These are phyloP conservation scores for Pipistrellus kuhlii DNA, from an alignment of 2,797 vertebrate genomes.

Conservation along the genomic window DNA sequence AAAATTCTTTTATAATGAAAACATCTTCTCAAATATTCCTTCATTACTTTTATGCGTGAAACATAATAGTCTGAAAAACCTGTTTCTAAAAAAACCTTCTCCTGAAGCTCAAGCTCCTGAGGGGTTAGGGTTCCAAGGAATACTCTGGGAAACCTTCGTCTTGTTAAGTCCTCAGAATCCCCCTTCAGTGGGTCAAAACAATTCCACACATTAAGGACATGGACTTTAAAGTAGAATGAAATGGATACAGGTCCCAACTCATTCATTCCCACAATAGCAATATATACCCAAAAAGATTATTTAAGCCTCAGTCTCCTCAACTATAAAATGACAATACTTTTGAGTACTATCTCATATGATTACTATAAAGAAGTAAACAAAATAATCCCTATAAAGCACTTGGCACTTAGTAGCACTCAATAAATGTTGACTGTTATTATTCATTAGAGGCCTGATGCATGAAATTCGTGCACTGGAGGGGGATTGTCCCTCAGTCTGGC, in stretches of 20 bases:
- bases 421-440: not conserved
- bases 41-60: not conserved
- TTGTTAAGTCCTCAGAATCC: not conserved
- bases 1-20: constrained; percentile 21
- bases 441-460: not conserved
- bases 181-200: not conserved
- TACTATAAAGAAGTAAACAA: not conserved
- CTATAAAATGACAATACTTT: constrained; percentile 3
- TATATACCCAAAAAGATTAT: not conserved
- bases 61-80: not conserved
- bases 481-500: too few species aligned
- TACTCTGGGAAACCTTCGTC: not conserved
- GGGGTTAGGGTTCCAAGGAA: not conserved
- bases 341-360: not conserved
- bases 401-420: not conserved
- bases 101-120: constrained; percentile 5
- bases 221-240: not conserved
- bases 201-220: not conserved
- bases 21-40: not conserved
- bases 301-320: not conserved
- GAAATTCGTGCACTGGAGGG: too few species aligned
- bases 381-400: not conserved
- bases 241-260: not conserved
- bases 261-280: not conserved
- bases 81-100: not conserved